Evolutionary conservation across 2,113 vertebrate species (phyloP).

Genomic region (Scytalopus superciliaris): DNA sequence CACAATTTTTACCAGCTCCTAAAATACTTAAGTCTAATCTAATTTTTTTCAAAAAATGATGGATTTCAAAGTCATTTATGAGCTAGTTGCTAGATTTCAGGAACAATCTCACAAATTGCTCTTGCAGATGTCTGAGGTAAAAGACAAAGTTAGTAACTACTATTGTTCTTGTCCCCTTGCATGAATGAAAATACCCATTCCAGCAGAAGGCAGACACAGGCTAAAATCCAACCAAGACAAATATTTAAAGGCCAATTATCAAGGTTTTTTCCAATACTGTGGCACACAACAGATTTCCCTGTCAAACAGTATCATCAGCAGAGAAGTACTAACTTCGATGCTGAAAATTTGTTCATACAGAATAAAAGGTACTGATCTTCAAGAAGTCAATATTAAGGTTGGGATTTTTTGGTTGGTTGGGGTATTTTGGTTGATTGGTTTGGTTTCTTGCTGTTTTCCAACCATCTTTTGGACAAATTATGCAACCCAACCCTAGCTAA

Average conservation of each 20-base stretch:
- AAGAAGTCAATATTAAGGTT: background rate
- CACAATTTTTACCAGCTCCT: conserved; percentile 7
- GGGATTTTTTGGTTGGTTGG: background rate
- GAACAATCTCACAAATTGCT: background rate
- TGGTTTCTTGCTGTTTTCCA: conserved; percentile 20
- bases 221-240: background rate
- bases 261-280: background rate
- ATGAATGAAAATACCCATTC: background rate
- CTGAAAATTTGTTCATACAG: background rate
- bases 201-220: background rate
- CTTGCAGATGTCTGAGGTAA: background rate
- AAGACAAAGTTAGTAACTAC: background rate
- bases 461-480: background rate
- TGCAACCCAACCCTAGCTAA: background rate
- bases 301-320: background rate
- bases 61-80: conserved; percentile 11
- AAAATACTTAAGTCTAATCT: conserved; percentile 20
- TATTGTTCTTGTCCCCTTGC: background rate
- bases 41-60: conserved; percentile 4
- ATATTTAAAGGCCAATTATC: background rate
- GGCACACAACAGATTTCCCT: background rate
- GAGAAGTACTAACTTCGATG: background rate
- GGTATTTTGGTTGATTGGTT: background rate
- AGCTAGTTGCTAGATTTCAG: background rate
- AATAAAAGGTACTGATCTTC: background rate